These are phyloP conservation scores for Drosophila ananassae DNA, from an alignment of 1,140 invertebrate genomes.

Conservation along the genomic window DNA sequence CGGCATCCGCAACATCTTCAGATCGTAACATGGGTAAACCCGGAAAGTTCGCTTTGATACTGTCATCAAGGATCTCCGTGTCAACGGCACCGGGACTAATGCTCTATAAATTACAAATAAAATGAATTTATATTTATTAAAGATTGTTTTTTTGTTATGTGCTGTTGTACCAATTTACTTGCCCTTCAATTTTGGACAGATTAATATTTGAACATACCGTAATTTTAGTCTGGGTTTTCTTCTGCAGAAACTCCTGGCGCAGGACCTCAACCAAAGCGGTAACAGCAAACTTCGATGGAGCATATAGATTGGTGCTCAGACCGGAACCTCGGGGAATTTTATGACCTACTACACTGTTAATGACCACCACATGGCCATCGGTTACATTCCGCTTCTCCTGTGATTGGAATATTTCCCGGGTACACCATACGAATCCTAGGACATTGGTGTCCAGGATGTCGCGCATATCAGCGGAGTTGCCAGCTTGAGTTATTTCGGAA, in stretches of 20 bases:
- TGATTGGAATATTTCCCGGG: conserved; percentile 85
- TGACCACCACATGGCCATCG: conserved; percentile 87
- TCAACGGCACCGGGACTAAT: conserved; percentile 52
- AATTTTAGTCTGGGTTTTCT: conserved; percentile 86
- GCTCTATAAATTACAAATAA: conserved; percentile 24
- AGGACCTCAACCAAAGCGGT: conserved; percentile 86
- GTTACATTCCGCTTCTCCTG: conserved; percentile 86
- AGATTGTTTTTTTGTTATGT: too few relatives aligned
- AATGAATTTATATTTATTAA: background rate
- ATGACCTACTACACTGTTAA: conserved; percentile 61
- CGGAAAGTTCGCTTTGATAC: conserved; percentile 10
- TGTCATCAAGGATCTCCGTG: conserved; percentile 61
- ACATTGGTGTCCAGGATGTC: conserved; percentile 85
- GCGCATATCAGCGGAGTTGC: conserved; percentile 54
- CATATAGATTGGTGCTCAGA: conserved; percentile 84
- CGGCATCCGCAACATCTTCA: conserved; percentile 85
- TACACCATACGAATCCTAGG: conserved; percentile 85
- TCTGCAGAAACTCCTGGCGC: conserved; percentile 85
- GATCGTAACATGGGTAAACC: conserved; percentile 62
- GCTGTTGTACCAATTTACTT: too few relatives aligned
- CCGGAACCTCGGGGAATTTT: conserved; percentile 54
- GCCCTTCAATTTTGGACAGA: background rate
- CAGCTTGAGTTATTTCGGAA: conserved; percentile 84
- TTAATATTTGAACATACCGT: conserved; percentile 80
- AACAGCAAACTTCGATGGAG: conserved; percentile 86